A percentile compares a stretch with the other conserved stretches of the same genome.
Evolutionary conservation across 1,140 invertebrate species (phyloP).

Genomic region (Neelides sp.): DNA sequence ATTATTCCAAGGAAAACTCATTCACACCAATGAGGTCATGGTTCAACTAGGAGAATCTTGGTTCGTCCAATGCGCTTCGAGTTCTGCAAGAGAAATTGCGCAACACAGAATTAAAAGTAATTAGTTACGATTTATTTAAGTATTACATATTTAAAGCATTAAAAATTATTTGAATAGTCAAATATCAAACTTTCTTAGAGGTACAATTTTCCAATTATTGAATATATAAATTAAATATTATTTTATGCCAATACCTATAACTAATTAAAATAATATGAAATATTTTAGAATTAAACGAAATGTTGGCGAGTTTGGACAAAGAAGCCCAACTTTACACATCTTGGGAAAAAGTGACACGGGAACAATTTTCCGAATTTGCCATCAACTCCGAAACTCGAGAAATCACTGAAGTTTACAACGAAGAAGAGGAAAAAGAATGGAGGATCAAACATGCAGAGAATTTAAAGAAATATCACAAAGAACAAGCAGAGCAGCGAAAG

Average conservation of each 20-base stretch:
- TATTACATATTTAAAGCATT: not conserved
- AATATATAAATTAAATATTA: too few species aligned
- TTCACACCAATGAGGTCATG: constrained; percentile 59
- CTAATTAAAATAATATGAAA: constrained; percentile 4
- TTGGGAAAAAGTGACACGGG: constrained; percentile 35
- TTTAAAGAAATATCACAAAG: constrained; percentile 39
- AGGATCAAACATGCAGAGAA: constrained; percentile 41
- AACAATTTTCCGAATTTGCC: constrained; percentile 35
- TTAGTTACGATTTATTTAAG: not conserved
- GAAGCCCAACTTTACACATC: constrained; percentile 40
- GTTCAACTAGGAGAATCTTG: constrained; percentile 55
- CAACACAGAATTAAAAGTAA: constrained; percentile 47
- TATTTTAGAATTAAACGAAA: constrained; percentile 40
- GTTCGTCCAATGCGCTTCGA: constrained; percentile 53
- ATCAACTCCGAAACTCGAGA: constrained; percentile 36
- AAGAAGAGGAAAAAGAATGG: constrained; percentile 44
- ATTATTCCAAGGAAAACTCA: constrained; percentile 52
- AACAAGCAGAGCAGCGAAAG: constrained; percentile 35
- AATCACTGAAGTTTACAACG: constrained; percentile 43
- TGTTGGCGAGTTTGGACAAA: constrained; percentile 38
- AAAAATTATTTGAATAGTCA: not conserved
- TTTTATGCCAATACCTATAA: not conserved
- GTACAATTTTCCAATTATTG: too few species aligned
- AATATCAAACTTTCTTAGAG: too few species aligned
- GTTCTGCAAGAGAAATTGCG: constrained; percentile 49